phyloP scores from a whole-genome alignment of 2,797 vertebrate species.

The Enteromius radiatus region DNA sequence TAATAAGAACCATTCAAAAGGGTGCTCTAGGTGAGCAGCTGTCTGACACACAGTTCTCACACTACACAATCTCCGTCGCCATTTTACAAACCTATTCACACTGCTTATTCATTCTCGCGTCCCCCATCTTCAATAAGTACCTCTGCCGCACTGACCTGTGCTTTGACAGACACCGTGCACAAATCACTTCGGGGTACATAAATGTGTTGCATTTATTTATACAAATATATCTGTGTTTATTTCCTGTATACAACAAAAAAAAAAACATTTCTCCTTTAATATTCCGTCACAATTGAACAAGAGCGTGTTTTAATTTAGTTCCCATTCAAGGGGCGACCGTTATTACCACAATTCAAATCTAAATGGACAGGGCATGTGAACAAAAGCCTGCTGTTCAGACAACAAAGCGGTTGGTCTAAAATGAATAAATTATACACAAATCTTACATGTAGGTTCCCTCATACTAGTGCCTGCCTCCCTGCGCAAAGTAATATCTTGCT shows the following conservation, averaged over 20 bases:
- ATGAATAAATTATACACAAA: slow-evolving; percentile 8
- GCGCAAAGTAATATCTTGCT: not conserved
- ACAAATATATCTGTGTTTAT: not conserved
- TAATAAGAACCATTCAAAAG: slow-evolving; percentile 22
- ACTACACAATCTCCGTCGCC: slow-evolving; percentile 81
- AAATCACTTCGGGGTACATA: not conserved
- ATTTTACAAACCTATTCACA: slow-evolving; percentile 88
- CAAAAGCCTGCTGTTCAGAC: slow-evolving; percentile 22
- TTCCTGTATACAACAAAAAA: not conserved
- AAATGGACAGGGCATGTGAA: slow-evolving; percentile 16
- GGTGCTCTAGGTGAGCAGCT: slow-evolving; percentile 46
- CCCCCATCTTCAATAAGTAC: slow-evolving; percentile 80
- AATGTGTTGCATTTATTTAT: not conserved
- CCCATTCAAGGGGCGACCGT: slow-evolving; percentile 14
- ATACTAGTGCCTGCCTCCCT: not conserved
- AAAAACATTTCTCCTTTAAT: not conserved
- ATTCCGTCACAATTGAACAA: not conserved
- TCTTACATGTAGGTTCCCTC: not conserved
- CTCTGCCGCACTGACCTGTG: slow-evolving; percentile 73
- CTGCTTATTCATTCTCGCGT: slow-evolving; percentile 82
- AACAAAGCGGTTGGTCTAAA: slow-evolving; percentile 25
- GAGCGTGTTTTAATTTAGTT: not conserved
- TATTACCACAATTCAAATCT: slow-evolving; percentile 14
- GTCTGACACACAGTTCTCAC: slow-evolving; percentile 78
- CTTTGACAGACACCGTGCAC: slow-evolving; percentile 34